Evolutionary conservation across 2,888 invertebrate genomes (phyloP).

Genomic region (Odontocerum albicorne): DNA sequence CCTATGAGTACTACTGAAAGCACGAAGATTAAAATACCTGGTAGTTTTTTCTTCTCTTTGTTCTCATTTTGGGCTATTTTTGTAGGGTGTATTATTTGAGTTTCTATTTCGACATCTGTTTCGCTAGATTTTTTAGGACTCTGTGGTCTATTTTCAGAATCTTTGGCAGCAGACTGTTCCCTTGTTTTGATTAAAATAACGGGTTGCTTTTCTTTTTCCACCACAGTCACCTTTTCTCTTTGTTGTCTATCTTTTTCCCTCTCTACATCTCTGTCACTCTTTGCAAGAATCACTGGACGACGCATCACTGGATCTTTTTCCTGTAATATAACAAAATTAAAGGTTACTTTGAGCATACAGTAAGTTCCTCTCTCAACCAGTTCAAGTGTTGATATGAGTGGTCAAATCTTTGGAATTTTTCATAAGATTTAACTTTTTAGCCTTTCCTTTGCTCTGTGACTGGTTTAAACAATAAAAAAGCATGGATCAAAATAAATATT

Average conservation of each 20-base stretch:
- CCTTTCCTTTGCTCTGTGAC: too few relatives aligned
- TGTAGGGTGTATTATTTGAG: constrained; percentile 47
- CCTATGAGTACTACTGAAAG: too few relatives aligned
- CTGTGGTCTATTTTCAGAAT: constrained; percentile 54
- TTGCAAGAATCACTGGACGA: constrained; percentile 47
- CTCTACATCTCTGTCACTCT: constrained; percentile 50
- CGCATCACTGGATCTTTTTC: constrained; percentile 45
- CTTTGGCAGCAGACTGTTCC: constrained; percentile 58
- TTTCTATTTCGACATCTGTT: constrained; percentile 42
- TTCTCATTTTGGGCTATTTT: constrained; percentile 57
- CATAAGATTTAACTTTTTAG: too few relatives aligned
- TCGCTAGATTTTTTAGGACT: constrained; percentile 60
- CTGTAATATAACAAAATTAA: constrained; percentile 40
- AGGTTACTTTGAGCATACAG: too few relatives aligned
- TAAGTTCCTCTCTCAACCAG: too few relatives aligned
- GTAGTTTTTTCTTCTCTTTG: constrained; percentile 48
- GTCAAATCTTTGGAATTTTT: too few relatives aligned
- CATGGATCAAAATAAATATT: too few relatives aligned
- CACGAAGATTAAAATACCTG: too few relatives aligned
- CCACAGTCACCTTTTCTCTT: constrained; percentile 31
- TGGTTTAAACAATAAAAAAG: too few relatives aligned
- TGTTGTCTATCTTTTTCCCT: constrained; percentile 44
- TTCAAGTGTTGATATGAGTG: too few relatives aligned
- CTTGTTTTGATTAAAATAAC: constrained; percentile 70
- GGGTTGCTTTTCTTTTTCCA: constrained; percentile 57